Base-by-base conservation (phyloP, 2,888 invertebrate genomes). In the Acheta domesticus region DNA sequence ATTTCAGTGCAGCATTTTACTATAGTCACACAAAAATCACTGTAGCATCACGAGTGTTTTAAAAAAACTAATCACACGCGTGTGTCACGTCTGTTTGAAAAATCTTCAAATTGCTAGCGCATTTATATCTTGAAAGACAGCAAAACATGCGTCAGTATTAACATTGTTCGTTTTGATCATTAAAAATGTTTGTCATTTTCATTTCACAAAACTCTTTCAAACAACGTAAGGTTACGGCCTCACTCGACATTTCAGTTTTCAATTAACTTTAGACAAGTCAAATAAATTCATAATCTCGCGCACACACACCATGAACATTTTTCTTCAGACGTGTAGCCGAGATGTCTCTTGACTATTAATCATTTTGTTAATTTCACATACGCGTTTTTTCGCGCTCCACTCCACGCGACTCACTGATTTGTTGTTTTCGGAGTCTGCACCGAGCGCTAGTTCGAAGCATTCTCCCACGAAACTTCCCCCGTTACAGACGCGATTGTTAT, bases 371-470 rank as follows among this genome's bases (percentile, higher is more conserved):
- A 36, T 36, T 36, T 36, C 62, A 62, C 62, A n/a, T n/a, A n/a
- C 62, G n/a, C 62, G 62, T 62, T 62, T 62, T 62, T 62, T 16
- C 62, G 62, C 62, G 62, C 62, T 62, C 62, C n/a, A n/a, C 62
- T 62, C 62, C 14, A 62, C n/a, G 62, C n/a, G 62, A 62, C 12
- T 62, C 62, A n/a, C 14, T n/a, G 16, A n/a, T 62, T n/a, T 62
- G 16, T 62, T 62, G 62, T 62, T 62, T 62, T 62, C 62, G n/a
- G 62, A 62, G 62, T 62, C 62, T 62, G 62, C 62, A 62, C 62
- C 62, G 62, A 62, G 62, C 62, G 62, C 62, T 62, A 62, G 62
- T 62, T 62, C 62, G 62, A 62, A 62, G 62, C 62, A 62, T 62
- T 62, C 62, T 62, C 62, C 62, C 62, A n/a, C 36, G 62, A 62